phyloP scores from a whole-genome alignment of 2,888 invertebrate genomes.

The Lepetodrilus schrolli region DNA sequence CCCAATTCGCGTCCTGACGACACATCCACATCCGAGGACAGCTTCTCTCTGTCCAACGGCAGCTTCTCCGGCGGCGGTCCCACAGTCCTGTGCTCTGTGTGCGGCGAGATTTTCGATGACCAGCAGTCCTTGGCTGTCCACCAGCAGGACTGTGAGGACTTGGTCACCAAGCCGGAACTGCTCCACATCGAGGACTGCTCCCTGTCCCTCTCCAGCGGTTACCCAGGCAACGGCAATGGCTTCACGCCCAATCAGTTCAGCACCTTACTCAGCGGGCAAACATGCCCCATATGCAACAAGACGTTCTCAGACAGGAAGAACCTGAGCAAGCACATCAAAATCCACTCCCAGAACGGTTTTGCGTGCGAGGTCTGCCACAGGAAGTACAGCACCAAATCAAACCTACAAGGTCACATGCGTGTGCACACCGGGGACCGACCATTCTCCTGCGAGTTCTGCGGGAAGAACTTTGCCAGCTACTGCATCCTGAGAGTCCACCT shows the following conservation, averaged over 20 bases:
- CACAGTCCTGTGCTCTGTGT: conserved; percentile 31
- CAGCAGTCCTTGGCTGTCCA: conserved; percentile 38
- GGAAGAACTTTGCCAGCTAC: conserved; percentile 47
- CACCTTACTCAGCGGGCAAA: background rate
- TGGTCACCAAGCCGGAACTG: conserved; percentile 26
- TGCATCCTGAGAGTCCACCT: conserved; percentile 53
- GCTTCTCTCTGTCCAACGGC: conserved; percentile 19
- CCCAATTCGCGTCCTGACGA: conserved; percentile 2
- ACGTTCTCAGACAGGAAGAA: conserved; percentile 43
- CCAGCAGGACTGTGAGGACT: conserved; percentile 34
- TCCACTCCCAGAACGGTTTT: conserved; percentile 46
- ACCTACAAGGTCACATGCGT: conserved; percentile 54
- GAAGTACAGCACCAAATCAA: conserved; percentile 49
- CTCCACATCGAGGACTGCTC: background rate
- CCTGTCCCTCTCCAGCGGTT: background rate
- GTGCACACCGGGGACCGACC: conserved; percentile 49
- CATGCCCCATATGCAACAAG: conserved; percentile 48
- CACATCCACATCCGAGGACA: conserved; percentile 13
- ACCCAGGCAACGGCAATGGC: conserved; percentile 30
- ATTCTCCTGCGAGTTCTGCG: conserved; percentile 50
- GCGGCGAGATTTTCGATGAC: conserved; percentile 47
- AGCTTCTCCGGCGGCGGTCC: background rate
- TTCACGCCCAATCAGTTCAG: background rate
- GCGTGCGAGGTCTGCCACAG: conserved; percentile 45
- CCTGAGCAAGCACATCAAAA: conserved; percentile 47